A percentile compares a stretch with the other conserved stretches of the same genome.
phyloP scores from a whole-genome alignment of 2,888 invertebrate genomes.

The Scaptomyza flava region DNA sequence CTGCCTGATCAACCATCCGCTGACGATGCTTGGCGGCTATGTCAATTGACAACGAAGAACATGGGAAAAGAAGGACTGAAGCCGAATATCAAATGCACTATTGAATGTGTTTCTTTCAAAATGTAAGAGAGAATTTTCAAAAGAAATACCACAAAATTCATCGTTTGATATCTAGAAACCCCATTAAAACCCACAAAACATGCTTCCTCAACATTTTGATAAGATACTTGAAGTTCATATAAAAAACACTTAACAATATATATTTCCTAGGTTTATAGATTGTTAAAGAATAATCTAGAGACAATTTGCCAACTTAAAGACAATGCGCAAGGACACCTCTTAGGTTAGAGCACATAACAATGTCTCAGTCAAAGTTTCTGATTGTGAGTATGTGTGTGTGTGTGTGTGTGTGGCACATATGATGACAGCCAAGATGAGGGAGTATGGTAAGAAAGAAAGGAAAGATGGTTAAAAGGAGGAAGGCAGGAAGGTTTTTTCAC shows the following conservation, averaged over 20 bases:
- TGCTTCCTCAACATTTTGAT: neutral
- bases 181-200: neutral
- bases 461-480: conserved; percentile 10
- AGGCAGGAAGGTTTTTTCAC: conserved; percentile 16
- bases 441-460: conserved; percentile 3
- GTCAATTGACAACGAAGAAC: conserved; percentile 37
- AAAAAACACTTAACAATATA: neutral
- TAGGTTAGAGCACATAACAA: conserved; percentile 30
- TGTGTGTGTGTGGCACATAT: conserved; percentile 34
- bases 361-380: conserved; percentile 47
- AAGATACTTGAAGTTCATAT: neutral
- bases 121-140: neutral
- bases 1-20: conserved; percentile 47
- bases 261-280: neutral
- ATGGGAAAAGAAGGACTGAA: neutral
- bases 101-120: neutral
- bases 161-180: too few relatives aligned
- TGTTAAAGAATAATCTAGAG: too few relatives aligned
- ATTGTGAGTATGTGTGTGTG: conserved; percentile 21
- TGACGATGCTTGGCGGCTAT: conserved; percentile 25
- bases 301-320: neutral
- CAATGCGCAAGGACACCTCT: conserved; percentile 2
- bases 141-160: neutral
- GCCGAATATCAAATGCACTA: conserved; percentile 30
- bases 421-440: conserved; percentile 47